Base-by-base conservation (phyloP, 1,140 invertebrate genomes). In the Lordiphosa stackelbergi region DNA sequence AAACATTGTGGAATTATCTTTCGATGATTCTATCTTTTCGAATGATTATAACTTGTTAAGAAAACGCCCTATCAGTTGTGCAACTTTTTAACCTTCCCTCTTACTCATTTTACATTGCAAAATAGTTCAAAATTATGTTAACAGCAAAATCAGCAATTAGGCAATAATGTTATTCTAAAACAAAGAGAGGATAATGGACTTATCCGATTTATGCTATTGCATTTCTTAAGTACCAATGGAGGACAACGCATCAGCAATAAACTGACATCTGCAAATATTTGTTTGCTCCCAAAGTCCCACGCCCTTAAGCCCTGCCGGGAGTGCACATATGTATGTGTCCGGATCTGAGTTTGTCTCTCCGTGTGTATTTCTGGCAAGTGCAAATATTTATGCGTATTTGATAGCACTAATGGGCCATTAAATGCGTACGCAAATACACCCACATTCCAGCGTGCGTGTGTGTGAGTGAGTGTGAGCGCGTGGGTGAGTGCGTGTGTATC, bases 321-420 rank as follows among this genome's bases (percentile, higher is more conserved):
- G 43, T 47, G 56, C 62, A 54, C 34, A 24, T 24, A 54, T 61
- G 52, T 61, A 47, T 41, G 46, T 49, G 46, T 45, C 4, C 8
- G 24, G 53, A 11, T 45, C 4, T 28, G n/a, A 35, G 13, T 54
- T 16, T 47, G 48, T 54, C 34, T 66, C 52, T 36, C 28, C 52
- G 63, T 43, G 24, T 58, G 53, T 73, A 70, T 60, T 78, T 57
- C 66, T 60, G 62, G 66, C 66, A 68, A 83, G 73, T 83, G 78
- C 78, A 83, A 71, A 83, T 77, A 83, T 83, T 84, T 83, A 83
- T 83, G 78, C 69, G 78, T 84, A 84, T 83, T 83, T 83, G 77
- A 83, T 83, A 83, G 77, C 77, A 83, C 78, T 84, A 83, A 83
- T 83, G 77, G 77, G 37, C 77, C 73, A 83, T 83, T 83, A 83